phyloP scores from a whole-genome alignment of 2,888 invertebrate genomes.

The Caenorhabditis angaria region DNA sequence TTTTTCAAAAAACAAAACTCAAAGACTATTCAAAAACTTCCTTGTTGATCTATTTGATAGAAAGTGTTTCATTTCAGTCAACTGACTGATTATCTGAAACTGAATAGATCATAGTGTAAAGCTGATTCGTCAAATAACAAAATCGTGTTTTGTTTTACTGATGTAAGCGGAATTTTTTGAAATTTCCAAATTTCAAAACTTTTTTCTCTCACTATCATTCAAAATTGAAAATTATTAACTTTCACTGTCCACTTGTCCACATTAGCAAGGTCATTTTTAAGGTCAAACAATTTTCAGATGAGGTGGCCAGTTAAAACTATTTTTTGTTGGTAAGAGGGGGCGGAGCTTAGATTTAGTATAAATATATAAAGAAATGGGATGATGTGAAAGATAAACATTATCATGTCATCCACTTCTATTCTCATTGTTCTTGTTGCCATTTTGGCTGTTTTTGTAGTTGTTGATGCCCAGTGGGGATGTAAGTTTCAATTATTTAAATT shows the following conservation, averaged over 20 bases:
- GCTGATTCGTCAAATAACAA: background rate
- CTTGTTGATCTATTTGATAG: background rate
- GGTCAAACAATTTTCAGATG: background rate
- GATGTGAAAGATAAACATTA: conserved; percentile 3
- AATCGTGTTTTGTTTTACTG: background rate
- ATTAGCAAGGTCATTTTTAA: background rate
- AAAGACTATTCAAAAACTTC: too few relatives aligned
- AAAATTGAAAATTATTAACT: background rate
- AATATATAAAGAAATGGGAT: conserved; percentile 20
- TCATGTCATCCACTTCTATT: conserved; percentile 35
- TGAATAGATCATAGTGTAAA: background rate
- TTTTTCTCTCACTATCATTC: background rate
- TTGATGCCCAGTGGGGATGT: conserved; percentile 43
- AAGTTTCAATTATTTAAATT: conserved; percentile 6
- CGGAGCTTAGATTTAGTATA: conserved; percentile 32
- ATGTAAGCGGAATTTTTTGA: background rate
- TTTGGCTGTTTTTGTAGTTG: conserved; percentile 18
- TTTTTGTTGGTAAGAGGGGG: conserved; percentile 21
- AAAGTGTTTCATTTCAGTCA: background rate
- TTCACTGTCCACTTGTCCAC: conserved; percentile 7
- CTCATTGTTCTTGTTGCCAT: conserved; percentile 36
- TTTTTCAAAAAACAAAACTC: too few relatives aligned
- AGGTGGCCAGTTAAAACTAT: too few relatives aligned
- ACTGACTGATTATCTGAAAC: background rate
- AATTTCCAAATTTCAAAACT: background rate